These are phyloP conservation scores for Agelaius phoeniceus DNA, from an alignment of 2,113 vertebrate species.

Conservation along the genomic window DNA sequence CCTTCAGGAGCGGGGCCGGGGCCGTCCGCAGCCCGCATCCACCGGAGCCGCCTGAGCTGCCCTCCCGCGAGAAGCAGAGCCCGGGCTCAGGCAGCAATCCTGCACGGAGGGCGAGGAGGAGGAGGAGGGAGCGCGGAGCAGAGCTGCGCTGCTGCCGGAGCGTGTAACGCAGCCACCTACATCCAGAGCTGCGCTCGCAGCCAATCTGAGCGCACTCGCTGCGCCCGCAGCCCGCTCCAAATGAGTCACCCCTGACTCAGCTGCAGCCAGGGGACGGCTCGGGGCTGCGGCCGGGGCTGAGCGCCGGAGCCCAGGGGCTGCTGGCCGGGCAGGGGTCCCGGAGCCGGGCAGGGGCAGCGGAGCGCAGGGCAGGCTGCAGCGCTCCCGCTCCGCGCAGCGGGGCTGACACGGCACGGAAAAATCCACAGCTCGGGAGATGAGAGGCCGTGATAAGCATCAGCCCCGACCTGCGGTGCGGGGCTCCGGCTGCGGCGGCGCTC, in stretches of 20 bases:
- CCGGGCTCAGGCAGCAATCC: neutral
- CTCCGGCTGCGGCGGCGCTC: neutral
- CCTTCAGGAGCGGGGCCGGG: neutral
- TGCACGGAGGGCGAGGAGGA: constrained; percentile 31
- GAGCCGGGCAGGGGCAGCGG: neutral
- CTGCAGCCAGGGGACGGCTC: neutral
- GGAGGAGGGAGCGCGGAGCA: neutral
- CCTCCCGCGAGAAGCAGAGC: neutral
- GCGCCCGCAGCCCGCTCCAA: constrained; percentile 14
- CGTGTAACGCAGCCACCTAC: constrained; percentile 67
- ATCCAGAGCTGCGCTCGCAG: constrained; percentile 60
- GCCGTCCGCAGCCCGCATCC: constrained; percentile 13
- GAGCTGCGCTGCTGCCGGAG: constrained; percentile 50
- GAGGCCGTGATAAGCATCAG: neutral
- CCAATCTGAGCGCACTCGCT: constrained; percentile 40
- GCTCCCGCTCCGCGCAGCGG: neutral
- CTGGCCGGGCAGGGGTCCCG: neutral
- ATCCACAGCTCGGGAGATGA: neutral
- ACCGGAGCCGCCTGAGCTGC: neutral
- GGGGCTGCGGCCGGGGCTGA: neutral
- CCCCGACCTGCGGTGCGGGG: neutral
- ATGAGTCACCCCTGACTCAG: constrained; percentile 76
- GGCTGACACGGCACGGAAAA: neutral
- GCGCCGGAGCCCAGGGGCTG: neutral
- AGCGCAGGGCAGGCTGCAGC: neutral